These are phyloP conservation scores for fruit fly (Drosophila melanogaster) DNA, from an alignment of 1,140 invertebrate species.

Conservation along the genomic window Release_6_plus_ISO1_MT NT_037436.4:7011501-7012000, in stretches of 20 bases:
- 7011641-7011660: constrained; percentile 29
- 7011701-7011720: constrained; percentile 54
- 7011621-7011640: constrained; percentile 47
- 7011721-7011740: constrained; percentile 24
- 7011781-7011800: constrained; percentile 9
- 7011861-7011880: constrained; percentile 28
- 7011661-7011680: constrained; percentile 25
- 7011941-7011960: constrained; percentile 56
- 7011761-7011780: neutral
- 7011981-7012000: constrained; percentile 37
- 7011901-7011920: constrained; percentile 36
- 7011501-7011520: too few species aligned
- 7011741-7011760: constrained; percentile 3
- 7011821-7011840: constrained; percentile 45
- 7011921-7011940: constrained; percentile 65
- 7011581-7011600: constrained; percentile 42
- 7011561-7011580: constrained; percentile 58
- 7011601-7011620: constrained; percentile 38
- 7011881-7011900: constrained; percentile 40
- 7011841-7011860: constrained; percentile 28
- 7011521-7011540: neutral
- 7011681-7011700: constrained; percentile 67
- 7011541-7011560: constrained; percentile 32
- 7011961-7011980: constrained; percentile 63
- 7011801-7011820: constrained; percentile 25